Evolutionary conservation across 2,888 invertebrate genomes (phyloP), one percentile per base, ranked within the genome.

Genomic region (Xanthia togata): DNA sequence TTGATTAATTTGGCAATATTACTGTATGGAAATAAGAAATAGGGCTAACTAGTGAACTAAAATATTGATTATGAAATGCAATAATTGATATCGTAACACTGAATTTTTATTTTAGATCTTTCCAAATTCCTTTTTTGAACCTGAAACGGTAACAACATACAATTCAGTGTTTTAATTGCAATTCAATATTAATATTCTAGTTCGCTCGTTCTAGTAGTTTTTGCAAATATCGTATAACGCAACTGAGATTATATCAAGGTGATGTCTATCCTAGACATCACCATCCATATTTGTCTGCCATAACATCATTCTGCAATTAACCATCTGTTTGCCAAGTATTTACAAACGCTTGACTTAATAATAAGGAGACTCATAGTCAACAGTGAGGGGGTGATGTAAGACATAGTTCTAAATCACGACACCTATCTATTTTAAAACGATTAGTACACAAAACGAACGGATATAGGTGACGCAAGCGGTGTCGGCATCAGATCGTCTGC

Each of bases 391-490:
- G 14, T 62, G 74, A 53, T 74, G 60, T 60, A 60, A 73, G 35
- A 38, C 38, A 20, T 41, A 47, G 17, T 50, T 74, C 23, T 57
- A 75, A 63, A 70, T 77, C 50, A 35, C 50, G 35, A 31, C n/a
- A 55, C 12, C 53, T 70, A 64, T 78, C 50, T 47, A 81, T 67
- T 81, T 65, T 53, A 74, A 69, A 79, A 71, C 62, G 53, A 74
- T 77, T 59, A 70, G 70, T 78, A 59, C 57, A 70, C 57, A 67
- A 70, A 55, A 83, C 69, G 69, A 81, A 23, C 73, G 50, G 78
- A 82, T 73, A 81, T 81, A 72, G 82, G 63, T 83, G 82, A 82
- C 69, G 82, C 71, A 83, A 83, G 65, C 69, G 65, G 44, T 79
- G 76, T 83, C 80, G 71, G 69, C 64, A 83, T 75, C 44, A 47